Conservation (phyloP, 2,113 vertebrate species). For the Atlantisia rogersi region DNA sequence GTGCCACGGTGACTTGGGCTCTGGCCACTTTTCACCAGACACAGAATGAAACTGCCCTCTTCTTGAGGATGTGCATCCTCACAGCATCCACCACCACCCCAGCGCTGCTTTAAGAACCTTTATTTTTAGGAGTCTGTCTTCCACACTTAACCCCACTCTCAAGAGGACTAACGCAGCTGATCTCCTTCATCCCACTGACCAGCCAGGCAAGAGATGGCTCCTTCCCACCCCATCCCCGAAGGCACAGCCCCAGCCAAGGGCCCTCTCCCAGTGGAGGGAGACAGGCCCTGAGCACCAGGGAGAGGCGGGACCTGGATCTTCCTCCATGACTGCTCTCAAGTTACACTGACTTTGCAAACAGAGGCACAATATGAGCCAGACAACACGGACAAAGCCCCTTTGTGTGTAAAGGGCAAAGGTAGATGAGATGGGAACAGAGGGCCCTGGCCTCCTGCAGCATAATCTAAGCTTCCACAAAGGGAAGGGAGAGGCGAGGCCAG, state of each 20-base stretch:
- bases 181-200: not conserved
- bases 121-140: conserved; percentile 48
- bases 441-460: not conserved
- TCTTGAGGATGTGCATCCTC: not conserved
- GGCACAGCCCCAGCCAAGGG: not conserved
- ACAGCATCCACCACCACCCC: not conserved
- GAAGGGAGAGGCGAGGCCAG: conserved; percentile 3
- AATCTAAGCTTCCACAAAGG: conserved; percentile 44
- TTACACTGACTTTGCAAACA: conserved; percentile 48
- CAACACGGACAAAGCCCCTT: conserved; percentile 51
- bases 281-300: not conserved
- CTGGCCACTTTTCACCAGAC: not conserved
- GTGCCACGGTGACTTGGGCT: not conserved
- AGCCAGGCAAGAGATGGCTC: not conserved
- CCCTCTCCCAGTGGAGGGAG: not conserved
- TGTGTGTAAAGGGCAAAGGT: conserved; percentile 62
- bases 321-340: not conserved
- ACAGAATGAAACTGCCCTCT: not conserved
- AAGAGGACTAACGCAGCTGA: not conserved
- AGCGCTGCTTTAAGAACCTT: conserved; percentile 32
- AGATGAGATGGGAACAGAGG: conserved; percentile 40
- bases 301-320: conserved; percentile 3
- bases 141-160: not conserved
- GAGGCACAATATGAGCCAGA: conserved; percentile 59
- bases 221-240: not conserved